Base-by-base conservation (phyloP, 1,140 invertebrate species). In the Diuraphis noxia region DNA sequence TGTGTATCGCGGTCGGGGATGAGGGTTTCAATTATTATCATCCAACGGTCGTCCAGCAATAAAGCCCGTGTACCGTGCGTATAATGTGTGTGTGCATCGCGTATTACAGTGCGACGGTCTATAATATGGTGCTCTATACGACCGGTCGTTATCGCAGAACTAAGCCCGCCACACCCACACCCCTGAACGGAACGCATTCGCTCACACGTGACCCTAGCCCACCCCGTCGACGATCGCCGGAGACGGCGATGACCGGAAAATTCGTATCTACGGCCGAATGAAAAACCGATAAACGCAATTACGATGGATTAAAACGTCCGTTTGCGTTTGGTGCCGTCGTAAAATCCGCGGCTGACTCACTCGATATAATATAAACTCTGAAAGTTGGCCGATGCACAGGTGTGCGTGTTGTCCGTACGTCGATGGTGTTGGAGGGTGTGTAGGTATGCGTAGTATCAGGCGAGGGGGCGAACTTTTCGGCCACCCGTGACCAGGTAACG, bases 231-330 rank as follows among this genome's bases (percentile, higher is more conserved):
- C 8, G 30, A 3, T 5, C 56, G 30, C 0, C 30, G 13, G 30
- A 63, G 30, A 17, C 56, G 56, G 56, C 56, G 56, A 72, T n/a
- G 56, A 13, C 56, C 56, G 56, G 56, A 72, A 72, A 72, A 72
- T 72, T 72, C 56, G 56, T 72, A 72, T 72, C 30, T 72, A 72
- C 56, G 56, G 36, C 13, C 8, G 21, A 88, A 88, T 56, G 34
- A 25, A 63, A 56, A 88, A 88, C 86, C 86, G 21, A 88, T 88
- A 88, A 88, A 88, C 86, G 86, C 86, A 88, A 88, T 88, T 88
- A 88, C 36, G 49, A 25, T 23, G 36, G 86, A 88, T 88, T 88
- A 38, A 88, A 88, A 88, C 86, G 46, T 88, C 86, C 34, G 86
- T 36, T 88, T 40, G 46, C 21, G 86, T 88, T 46, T 10, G 36